Evolutionary conservation across 1,140 invertebrate species (phyloP), one percentile per base, ranked within the genome.

Genomic region (Drosophila ogumai): DNA sequence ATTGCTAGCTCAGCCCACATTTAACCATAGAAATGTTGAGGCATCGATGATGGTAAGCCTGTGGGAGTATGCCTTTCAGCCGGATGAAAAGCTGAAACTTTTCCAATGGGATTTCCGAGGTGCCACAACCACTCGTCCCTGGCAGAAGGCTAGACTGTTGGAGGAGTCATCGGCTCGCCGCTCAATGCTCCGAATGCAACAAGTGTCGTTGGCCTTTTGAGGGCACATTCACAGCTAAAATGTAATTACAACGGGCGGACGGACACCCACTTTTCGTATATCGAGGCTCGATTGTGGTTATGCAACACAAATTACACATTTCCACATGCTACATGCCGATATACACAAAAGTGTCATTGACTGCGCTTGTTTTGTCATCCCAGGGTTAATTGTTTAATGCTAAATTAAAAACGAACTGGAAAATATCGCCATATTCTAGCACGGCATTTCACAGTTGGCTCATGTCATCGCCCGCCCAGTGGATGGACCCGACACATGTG

Each of bases 311-410:
- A 74, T 60, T 56, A 46, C 34, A 40, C 60, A 43, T 31, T 64
- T 43, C 19, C 38, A 36, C 36, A 46, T 52, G 25, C 12, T 25
- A 15, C 38, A 58, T 3, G 41, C 47, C 36, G 19, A 41, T 41
- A 47, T 60, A 47, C 13, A 40, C 19, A 44, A 31, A 64, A 75
- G 64, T 69, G 81, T 85, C 81, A 81, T 65, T 81, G 82, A 81
- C 81, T 81, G 81, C 46, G 65, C 61, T 64, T 38, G 71, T 71
- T 67, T 54, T 64, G 56, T 49, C 57, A 43, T 58, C 17, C 63
- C 58, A 50, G 82, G 82, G 82, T 86, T 82, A 86, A 86, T 86
- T 86, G 82, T 69, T 86, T 79, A 87, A 87, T 82, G 82, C 47
- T 74, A 60, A 81, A 84, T 65, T 73, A 77, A 56, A 50, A 57